Evolutionary conservation across 2,888 invertebrate genomes (phyloP), one percentile per base, ranked within the genome.

Genomic region (Atrina japonica): DNA sequence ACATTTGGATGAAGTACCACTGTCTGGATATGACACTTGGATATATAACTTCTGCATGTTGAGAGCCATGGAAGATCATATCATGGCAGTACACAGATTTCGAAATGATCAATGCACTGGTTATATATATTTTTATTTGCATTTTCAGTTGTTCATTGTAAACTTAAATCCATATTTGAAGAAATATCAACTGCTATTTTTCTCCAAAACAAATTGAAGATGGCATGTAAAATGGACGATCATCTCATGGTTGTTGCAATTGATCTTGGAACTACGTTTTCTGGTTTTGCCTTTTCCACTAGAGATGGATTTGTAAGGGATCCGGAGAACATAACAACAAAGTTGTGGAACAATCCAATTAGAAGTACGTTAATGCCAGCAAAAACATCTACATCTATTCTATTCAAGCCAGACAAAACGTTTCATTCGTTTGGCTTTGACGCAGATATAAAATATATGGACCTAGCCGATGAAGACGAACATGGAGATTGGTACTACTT

Each of bases 341-440:
- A 56, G 23, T 14, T 23, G 21, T 56, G 55, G 55, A 14, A 35
- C 9, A 35, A 29, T 2, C 35, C 55, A 0, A 18, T 18, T 1
- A 35, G 35, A 11, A 27, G 16, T 16, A 53, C n/a, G n/a, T 30
- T 53, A 30, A 25, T 25, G 25, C 16, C 14, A 18, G 3, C 23
- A 3, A 59, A 59, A 11, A 59, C 59, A 45, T 59, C 59, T 1
- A 59, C 59, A n/a, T 59, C 43, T 25, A 29, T 59, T 16, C n/a
- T 59, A n/a, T 59, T 43, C 21, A 41, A 40, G 2, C 21, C 41
- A 18, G 30, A 59, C 1, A 29, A 18, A 18, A n/a, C 40, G 29
- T 59, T 59, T 1, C 0, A 23, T 14, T 14, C 27, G 0, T 59
- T 59, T 59, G 59, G 59, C 6, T 45, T 45, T 43, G 43, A 59